Evolutionary conservation across 2,113 vertebrate genomes (phyloP).

Genomic region (Terrapene triunguis): DNA sequence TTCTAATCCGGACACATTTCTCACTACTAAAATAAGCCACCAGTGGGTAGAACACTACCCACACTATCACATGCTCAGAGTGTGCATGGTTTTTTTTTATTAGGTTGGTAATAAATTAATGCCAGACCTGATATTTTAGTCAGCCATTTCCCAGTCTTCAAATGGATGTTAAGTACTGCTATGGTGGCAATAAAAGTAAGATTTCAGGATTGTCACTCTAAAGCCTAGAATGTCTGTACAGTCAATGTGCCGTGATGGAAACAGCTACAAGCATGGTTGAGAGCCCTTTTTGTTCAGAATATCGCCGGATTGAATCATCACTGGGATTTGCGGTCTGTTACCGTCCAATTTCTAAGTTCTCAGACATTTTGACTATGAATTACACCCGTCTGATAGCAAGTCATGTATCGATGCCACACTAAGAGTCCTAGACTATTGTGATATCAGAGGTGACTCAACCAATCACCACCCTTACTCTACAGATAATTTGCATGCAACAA

Average conservation of each 20-base stretch:
- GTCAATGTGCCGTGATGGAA: background rate
- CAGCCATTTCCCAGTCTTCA: background rate
- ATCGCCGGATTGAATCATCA: background rate
- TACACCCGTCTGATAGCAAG: background rate
- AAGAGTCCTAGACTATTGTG: background rate
- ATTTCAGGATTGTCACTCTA: background rate
- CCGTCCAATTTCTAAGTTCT: background rate
- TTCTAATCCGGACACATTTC: background rate
- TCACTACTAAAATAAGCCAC: background rate
- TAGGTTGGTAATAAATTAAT: background rate
- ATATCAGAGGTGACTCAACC: background rate
- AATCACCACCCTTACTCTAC: background rate
- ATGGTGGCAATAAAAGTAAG: background rate
- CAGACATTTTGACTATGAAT: background rate
- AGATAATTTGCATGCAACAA: background rate
- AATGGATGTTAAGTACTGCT: background rate
- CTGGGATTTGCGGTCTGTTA: background rate
- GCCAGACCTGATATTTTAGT: fast-evolving
- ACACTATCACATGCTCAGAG: background rate
- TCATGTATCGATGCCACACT: background rate
- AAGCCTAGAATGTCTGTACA: background rate
- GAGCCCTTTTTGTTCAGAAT: background rate
- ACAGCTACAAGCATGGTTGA: background rate
- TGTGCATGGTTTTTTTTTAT: background rate
- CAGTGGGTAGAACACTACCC: background rate